These are phyloP conservation scores for Glareola pratincola DNA, from an alignment of 2,113 vertebrate species.

Conservation along the genomic window DNA sequence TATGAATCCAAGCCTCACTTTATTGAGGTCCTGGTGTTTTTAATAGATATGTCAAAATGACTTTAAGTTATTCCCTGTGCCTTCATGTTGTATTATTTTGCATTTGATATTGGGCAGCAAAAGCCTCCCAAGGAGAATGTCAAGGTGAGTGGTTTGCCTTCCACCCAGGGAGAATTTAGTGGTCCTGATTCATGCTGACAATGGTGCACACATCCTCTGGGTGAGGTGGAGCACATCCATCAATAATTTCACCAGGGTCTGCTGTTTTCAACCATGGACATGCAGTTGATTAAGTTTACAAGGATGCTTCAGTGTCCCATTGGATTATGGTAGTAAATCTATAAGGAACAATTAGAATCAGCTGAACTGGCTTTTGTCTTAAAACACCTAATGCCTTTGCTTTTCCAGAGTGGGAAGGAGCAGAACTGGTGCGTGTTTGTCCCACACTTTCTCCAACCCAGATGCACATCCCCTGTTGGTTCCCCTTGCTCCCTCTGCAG, in stretches of 20 bases:
- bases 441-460: neutral
- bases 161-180: neutral
- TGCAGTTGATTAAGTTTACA: neutral
- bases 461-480: neutral
- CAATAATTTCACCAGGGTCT: rapidly evolving
- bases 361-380: neutral
- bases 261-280: neutral
- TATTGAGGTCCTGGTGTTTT: neutral
- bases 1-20: neutral
- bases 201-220: too few species aligned
- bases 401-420: neutral
- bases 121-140: neutral
- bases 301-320: neutral
- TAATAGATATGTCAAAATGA: neutral
- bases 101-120: neutral
- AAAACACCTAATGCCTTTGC: neutral
- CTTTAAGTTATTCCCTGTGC: neutral
- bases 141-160: neutral
- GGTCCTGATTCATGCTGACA: neutral
- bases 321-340: neutral
- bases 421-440: neutral
- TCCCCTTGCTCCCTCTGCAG: neutral
- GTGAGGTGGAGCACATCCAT: neutral
- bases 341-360: neutral
- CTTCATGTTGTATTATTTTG: neutral